Evolutionary conservation across 2,888 invertebrate species (phyloP).

Genomic region (Sceliomorpha sp.): DNA sequence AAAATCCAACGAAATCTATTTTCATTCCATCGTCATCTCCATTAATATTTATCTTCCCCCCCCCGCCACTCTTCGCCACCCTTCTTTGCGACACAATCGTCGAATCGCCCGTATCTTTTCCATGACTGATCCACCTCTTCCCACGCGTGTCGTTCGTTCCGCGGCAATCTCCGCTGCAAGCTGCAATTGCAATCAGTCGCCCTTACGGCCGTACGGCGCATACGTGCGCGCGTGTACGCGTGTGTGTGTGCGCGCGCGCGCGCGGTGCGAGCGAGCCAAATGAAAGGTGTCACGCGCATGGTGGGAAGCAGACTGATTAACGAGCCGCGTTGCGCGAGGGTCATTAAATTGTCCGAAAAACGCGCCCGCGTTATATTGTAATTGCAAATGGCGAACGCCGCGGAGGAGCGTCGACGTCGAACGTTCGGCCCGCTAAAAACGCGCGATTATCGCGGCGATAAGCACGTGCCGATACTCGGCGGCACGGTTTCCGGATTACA

Average conservation of each 20-base stretch:
- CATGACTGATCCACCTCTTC: constrained; percentile 48
- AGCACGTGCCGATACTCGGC: no score
- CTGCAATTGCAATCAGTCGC: constrained; percentile 43
- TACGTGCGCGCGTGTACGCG: constrained; percentile 26
- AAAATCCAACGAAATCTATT: no score
- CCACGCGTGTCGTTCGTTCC: constrained; percentile 44
- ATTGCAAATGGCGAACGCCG: constrained; percentile 35
- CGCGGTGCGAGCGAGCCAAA: constrained; percentile 28
- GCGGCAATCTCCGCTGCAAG: constrained; percentile 41
- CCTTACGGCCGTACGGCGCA: no score
- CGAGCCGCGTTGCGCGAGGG: constrained; percentile 35
- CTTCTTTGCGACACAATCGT: no score
- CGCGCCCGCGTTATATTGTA: constrained; percentile 24
- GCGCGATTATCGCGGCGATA: no score
- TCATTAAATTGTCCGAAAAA: constrained; percentile 46
- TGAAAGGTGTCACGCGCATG: constrained; percentile 49
- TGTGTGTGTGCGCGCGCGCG: constrained; percentile 36
- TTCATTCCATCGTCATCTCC: no score
- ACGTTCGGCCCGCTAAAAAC: no score
- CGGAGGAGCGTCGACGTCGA: no score
- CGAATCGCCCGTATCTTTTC: constrained; percentile 41
- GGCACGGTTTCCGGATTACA: no score
- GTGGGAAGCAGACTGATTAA: constrained; percentile 45
- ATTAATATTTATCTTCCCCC: no score
- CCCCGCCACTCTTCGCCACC: no score